These are phyloP conservation scores for Chamaetylas fuelleborni DNA, from an alignment of 2,113 vertebrate species.

Conservation along the genomic window DNA sequence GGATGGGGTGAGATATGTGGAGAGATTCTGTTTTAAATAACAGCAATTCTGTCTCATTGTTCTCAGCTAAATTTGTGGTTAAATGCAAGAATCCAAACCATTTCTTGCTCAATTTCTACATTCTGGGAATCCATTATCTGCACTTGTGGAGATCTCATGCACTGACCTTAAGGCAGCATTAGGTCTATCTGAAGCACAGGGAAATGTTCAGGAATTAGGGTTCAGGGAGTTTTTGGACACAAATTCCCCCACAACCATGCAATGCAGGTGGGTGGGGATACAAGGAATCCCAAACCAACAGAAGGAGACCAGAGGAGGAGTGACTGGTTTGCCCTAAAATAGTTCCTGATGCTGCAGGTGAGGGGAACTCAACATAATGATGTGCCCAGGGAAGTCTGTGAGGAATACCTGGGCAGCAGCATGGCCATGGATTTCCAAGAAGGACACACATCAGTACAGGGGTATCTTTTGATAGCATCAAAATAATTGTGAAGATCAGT, in stretches of 20 bases:
- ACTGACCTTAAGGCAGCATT: neutral
- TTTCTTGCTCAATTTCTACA: neutral
- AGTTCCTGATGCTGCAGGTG: neutral
- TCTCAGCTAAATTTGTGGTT: neutral
- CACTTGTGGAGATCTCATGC: too few species aligned
- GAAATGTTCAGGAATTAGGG: neutral
- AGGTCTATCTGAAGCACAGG: neutral
- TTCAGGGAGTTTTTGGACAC: neutral
- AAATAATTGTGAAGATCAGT: neutral
- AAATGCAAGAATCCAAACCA: neutral
- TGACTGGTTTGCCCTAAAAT: neutral
- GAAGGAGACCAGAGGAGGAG: neutral
- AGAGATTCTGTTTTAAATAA: neutral
- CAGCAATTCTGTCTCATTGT: neutral
- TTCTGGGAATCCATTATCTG: neutral
- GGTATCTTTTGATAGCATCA: neutral
- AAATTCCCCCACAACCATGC: neutral
- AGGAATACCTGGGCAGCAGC: neutral
- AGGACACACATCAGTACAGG: fast-evolving
- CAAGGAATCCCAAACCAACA: neutral
- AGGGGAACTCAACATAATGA: neutral
- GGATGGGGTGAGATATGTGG: neutral
- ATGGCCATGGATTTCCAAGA: neutral
- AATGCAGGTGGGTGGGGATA: neutral
- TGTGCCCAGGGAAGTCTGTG: neutral